These are phyloP conservation scores for Bambusicola thoracicus DNA, from an alignment of 2,113 vertebrate species.

Conservation along the genomic window DNA sequence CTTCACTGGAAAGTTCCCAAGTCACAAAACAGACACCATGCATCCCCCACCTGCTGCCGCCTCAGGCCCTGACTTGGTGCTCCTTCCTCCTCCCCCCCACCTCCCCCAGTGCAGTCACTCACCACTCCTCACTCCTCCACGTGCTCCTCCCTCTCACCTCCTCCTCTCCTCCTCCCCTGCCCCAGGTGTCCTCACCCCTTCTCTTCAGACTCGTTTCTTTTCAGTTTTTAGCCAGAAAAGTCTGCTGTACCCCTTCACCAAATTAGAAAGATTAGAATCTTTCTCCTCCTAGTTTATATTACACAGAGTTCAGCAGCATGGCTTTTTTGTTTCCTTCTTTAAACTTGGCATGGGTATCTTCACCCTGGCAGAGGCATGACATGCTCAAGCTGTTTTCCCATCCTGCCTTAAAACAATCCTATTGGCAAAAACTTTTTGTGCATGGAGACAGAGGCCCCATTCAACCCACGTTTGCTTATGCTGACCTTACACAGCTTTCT, in stretches of 20 bases:
- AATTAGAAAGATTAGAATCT: neutral
- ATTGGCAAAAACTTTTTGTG: neutral
- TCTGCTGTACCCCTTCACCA: neutral
- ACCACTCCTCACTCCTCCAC: neutral
- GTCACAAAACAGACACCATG: neutral
- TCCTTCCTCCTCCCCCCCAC: neutral
- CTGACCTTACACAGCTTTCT: neutral
- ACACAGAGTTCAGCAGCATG: neutral
- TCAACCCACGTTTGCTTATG: neutral
- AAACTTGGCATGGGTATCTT: neutral
- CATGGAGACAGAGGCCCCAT: neutral
- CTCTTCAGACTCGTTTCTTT: neutral
- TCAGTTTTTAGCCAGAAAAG: neutral
- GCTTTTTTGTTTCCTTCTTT: neutral
- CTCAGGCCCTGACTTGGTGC: fast-evolving
- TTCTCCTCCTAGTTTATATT: neutral
- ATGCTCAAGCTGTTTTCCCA: neutral
- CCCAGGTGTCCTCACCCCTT: neutral
- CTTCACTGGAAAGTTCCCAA: neutral
- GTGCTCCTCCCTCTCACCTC: neutral
- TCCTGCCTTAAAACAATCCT: neutral
- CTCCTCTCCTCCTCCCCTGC: neutral
- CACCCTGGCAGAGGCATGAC: neutral
- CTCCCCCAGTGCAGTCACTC: neutral
- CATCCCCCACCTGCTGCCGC: fast-evolving